Evolutionary conservation across 2,113 vertebrate species (phyloP).

Genomic region (Pyxicephalus adspersus): DNA sequence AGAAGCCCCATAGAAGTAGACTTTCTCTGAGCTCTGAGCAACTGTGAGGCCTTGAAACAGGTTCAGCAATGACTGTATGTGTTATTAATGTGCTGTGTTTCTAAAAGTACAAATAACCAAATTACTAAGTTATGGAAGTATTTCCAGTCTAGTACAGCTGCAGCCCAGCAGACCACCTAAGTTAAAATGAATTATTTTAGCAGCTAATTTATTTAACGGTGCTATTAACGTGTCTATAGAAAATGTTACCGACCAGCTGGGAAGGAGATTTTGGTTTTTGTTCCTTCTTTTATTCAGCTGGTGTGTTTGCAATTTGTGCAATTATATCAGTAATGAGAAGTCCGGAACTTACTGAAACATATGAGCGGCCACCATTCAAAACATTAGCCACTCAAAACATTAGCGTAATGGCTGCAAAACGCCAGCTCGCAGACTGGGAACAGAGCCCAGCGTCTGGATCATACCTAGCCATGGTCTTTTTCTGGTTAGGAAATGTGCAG

Average conservation of each 20-base stretch:
- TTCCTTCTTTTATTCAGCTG: background rate
- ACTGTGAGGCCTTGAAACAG: too few species aligned
- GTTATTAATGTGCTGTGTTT: too few species aligned
- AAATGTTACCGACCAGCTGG: background rate
- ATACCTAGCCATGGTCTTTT: background rate
- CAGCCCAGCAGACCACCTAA: too few species aligned
- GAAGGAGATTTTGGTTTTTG: background rate
- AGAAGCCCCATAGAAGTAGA: too few species aligned
- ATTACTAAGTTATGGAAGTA: too few species aligned
- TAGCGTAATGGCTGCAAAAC: background rate
- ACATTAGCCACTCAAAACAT: background rate
- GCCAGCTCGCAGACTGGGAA: background rate
- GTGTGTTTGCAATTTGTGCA: background rate
- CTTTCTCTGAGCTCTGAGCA: too few species aligned
- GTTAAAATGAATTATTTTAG: too few species aligned
- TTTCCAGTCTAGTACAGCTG: too few species aligned
- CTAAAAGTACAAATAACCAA: too few species aligned
- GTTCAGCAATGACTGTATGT: too few species aligned
- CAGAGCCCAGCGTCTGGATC: background rate
- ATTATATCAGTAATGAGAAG: conserved; percentile 11
- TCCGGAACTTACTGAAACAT: background rate
- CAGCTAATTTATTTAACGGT: too few species aligned
- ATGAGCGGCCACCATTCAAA: background rate
- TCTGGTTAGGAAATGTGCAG: background rate
- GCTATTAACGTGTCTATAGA: background rate